Evolutionary conservation across 1,140 invertebrate species (phyloP), one percentile per base, ranked within the genome.

Genomic region (Drosophila littoralis): DNA sequence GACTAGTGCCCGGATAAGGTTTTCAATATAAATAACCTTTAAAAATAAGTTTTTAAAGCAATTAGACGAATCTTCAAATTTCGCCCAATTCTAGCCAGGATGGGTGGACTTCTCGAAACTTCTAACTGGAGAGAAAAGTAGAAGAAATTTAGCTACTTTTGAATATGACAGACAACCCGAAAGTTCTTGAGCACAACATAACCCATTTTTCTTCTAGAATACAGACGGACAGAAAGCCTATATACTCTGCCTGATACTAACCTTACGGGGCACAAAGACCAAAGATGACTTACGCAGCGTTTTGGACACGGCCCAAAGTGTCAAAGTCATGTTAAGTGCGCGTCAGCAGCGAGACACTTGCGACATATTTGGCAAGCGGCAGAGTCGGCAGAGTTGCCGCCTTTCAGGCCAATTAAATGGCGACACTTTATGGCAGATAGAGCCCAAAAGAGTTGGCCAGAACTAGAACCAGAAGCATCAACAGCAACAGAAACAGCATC

Each of bases 391-490:
- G 45, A 15, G 50, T n/a, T 13, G 57, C 57, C 55, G 73, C 74
- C 64, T 76, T 73, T 54, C 64, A 65, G 75, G 85, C 84, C 84
- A 89, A 89, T 89, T 89, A 89, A 88, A 88, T 77, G 84, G 83
- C 73, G 69, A 88, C 81, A 85, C 81, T 75, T 82, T 83, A 83
- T 69, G 59, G 10, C 42, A 12, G 35, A 36, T 28, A 36, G 6
- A 15, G 40, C 33, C 10, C 33, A 33, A 22, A 15, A 50, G 33
- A 10, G 28, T 13, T 13, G 46, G 38, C 12, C n/a, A 35, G 36
- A 42, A 13, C 8, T n/a, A 35, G 9, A 40, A 64, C 12, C 2
- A 15, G n/a, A 32, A 52, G 28, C n/a, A 42, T 7, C 9, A 58
- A 3, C 10, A 46, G 28, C 42, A 9, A 17, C 51, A 36, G 38